Evolutionary conservation across 2,797 vertebrate species (phyloP).

Genomic region (Poeciliopsis infans): DNA sequence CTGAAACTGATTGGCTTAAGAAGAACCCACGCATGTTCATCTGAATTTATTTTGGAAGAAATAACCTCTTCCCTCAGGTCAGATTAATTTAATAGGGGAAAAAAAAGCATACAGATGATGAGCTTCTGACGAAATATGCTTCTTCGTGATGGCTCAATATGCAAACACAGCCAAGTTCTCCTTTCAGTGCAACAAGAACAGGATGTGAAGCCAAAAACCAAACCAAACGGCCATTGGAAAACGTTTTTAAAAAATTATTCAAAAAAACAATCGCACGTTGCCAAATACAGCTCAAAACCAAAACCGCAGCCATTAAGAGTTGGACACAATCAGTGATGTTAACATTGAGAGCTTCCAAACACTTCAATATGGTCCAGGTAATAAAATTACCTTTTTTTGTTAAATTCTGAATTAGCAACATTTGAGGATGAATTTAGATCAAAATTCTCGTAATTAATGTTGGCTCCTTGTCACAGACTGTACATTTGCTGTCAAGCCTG

Average conservation of each 20-base stretch:
- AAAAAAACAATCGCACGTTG: constrained; percentile 43
- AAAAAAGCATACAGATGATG: constrained; percentile 32
- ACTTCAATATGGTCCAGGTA: constrained; percentile 33
- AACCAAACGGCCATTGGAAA: constrained; percentile 33
- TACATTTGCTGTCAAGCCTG: constrained; percentile 36
- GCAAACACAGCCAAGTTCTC: constrained; percentile 33
- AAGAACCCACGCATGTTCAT: constrained; percentile 12
- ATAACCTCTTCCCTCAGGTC: constrained; percentile 22
- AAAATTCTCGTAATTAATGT: constrained; percentile 33
- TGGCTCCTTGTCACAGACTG: constrained; percentile 33
- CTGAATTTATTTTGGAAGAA: constrained; percentile 18
- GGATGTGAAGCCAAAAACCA: constrained; percentile 48
- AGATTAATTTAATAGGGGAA: not conserved
- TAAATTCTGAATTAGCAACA: constrained; percentile 22
- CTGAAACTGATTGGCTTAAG: constrained; percentile 3
- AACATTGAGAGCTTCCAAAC: constrained; percentile 25
- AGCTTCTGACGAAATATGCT: constrained; percentile 41
- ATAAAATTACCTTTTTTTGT: constrained; percentile 23
- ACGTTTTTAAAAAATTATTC: not conserved
- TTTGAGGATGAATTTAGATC: constrained; percentile 27
- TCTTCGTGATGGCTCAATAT: constrained; percentile 40
- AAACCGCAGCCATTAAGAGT: constrained; percentile 17
- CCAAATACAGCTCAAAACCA: constrained; percentile 41
- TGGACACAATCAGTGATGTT: constrained; percentile 22
- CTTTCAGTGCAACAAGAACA: constrained; percentile 48